These are phyloP conservation scores for Rhagonycha fulva DNA, from an alignment of 2,888 invertebrate species.

Conservation along the genomic window DNA sequence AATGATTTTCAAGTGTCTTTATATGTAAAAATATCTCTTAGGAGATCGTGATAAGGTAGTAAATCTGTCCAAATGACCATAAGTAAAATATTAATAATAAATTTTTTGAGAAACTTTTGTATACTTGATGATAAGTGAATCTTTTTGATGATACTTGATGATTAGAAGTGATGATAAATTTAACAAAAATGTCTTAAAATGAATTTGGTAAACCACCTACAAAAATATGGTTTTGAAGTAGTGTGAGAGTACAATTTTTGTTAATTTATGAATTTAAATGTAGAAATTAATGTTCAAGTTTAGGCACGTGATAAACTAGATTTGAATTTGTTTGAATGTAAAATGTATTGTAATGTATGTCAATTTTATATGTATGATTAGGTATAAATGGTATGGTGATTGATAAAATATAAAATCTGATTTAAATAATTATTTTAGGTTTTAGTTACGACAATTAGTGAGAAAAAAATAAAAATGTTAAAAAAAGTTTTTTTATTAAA, in stretches of 20 bases:
- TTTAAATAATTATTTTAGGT: neutral
- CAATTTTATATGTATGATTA: neutral
- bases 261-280: neutral
- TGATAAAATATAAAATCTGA: neutral
- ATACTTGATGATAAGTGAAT: neutral
- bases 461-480: neutral
- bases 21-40: neutral
- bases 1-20: neutral
- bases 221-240: neutral
- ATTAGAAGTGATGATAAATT: neutral
- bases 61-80: neutral
- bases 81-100: neutral
- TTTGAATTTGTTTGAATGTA: neutral
- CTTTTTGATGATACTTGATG: too few relatives aligned
- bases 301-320: neutral
- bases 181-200: neutral
- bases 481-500: neutral
- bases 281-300: neutral
- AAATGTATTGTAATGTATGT: neutral
- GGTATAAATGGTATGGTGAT: neutral
- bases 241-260: neutral
- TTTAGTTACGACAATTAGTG: neutral
- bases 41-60: neutral
- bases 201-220: neutral
- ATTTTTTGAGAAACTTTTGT: neutral